phyloP scores from a whole-genome alignment of 92 coral and sea anemone species.

The Phenganax subtilis region DNA sequence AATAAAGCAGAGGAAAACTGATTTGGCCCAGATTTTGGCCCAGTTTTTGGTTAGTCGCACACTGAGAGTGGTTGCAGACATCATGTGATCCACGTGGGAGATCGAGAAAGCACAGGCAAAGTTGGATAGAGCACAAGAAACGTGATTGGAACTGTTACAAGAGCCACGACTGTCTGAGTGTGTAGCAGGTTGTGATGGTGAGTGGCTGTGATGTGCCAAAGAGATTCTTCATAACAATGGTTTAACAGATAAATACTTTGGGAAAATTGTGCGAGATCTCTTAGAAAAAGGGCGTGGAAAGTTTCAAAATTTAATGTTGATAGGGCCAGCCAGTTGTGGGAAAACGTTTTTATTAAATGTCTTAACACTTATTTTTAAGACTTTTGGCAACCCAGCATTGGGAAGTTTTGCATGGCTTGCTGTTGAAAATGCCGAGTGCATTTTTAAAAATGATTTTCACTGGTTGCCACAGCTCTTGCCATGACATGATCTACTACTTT shows the following conservation, averaged over 20 bases:
- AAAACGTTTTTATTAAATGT: slow-evolving; percentile 34
- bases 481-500: slow-evolving; percentile 37
- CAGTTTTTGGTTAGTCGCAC: slow-evolving; percentile 41
- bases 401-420: slow-evolving; percentile 42
- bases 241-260: slow-evolving; percentile 10
- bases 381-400: slow-evolving; percentile 36
- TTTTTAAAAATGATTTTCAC: slow-evolving; percentile 25
- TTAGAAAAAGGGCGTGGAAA: slow-evolving; percentile 42
- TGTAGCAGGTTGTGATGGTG: slow-evolving; percentile 32
- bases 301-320: slow-evolving; percentile 35
- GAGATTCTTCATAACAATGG: slow-evolving; percentile 34
- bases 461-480: slow-evolving; percentile 30
- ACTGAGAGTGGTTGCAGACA: slow-evolving; percentile 36
- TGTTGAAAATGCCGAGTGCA: slow-evolving; percentile 18
- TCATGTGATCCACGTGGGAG: slow-evolving; percentile 41
- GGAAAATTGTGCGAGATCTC: slow-evolving; percentile 26
- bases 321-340: slow-evolving; percentile 32
- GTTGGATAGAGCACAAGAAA: not conserved
- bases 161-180: slow-evolving; percentile 32
- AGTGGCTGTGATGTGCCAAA: slow-evolving; percentile 39
- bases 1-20: slow-evolving; percentile 43
- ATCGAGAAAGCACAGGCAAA: slow-evolving; percentile 20
- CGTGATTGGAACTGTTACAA: slow-evolving; percentile 38
- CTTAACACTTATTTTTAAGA: slow-evolving; percentile 19
- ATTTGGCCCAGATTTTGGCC: slow-evolving; percentile 5